Conservation (phyloP, 2,888 invertebrate species). For the Ormyrus rosae region DNA sequence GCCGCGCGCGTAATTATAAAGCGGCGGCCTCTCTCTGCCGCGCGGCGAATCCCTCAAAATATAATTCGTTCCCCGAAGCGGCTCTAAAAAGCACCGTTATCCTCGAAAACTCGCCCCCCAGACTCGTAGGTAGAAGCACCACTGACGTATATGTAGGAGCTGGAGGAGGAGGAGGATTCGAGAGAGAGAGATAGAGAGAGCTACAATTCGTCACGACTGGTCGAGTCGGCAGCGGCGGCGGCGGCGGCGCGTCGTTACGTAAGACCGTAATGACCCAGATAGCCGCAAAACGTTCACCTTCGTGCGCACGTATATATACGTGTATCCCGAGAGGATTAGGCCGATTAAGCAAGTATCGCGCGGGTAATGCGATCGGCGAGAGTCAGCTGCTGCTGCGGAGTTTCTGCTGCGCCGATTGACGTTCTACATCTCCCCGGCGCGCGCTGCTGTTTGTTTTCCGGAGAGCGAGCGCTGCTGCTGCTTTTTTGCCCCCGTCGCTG, state of each 20-base stretch:
- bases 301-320: conserved; percentile 45
- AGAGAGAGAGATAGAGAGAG: neutral
- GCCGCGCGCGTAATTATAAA: too few relatives aligned
- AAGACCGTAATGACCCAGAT: conserved; percentile 66
- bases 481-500: too few relatives aligned
- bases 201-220: conserved; percentile 46
- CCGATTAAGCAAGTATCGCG: conserved; percentile 42
- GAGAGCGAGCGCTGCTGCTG: neutral
- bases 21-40: too few relatives aligned
- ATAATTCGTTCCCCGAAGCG: too few relatives aligned
- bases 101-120: too few relatives aligned
- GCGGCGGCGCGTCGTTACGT: conserved; percentile 59
- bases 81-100: too few relatives aligned
- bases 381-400: neutral
- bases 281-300: conserved; percentile 61
- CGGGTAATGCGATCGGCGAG: conserved; percentile 36
- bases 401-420: neutral
- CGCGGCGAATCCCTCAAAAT: too few relatives aligned
- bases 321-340: conserved; percentile 38
- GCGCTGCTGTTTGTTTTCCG: neutral
- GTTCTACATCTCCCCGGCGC: conserved; percentile 15
- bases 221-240: conserved; percentile 5
- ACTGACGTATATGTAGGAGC: too few relatives aligned
- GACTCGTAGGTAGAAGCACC: too few relatives aligned
- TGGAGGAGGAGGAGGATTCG: too few relatives aligned